These are phyloP conservation scores for Drosophila tristis DNA, from an alignment of 1,140 invertebrate genomes.

Conservation along the genomic window DNA sequence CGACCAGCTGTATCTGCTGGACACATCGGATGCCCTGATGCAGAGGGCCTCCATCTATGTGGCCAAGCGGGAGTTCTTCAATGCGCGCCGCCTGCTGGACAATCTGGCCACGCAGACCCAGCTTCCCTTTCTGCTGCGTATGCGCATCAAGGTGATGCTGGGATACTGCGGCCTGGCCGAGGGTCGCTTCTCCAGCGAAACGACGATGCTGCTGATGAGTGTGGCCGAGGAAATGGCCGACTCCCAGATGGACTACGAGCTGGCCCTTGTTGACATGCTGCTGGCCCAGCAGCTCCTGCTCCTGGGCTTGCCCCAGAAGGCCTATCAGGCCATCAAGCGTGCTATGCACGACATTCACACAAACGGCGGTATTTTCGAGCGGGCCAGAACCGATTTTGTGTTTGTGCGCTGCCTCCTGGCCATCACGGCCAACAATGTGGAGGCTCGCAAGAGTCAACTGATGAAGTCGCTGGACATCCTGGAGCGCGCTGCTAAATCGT, in stretches of 20 bases:
- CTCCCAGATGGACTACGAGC: conserved; percentile 90
- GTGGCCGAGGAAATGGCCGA: conserved; percentile 89
- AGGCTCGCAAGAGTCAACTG: conserved; percentile 86
- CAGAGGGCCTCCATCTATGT: conserved; percentile 89
- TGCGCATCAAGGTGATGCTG: conserved; percentile 89
- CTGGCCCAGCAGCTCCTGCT: conserved; percentile 90
- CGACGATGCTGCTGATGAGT: conserved; percentile 88
- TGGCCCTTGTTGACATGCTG: conserved; percentile 90
- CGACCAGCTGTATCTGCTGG: conserved; percentile 89
- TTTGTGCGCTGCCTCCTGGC: conserved; percentile 89
- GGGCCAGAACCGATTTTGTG: conserved; percentile 86
- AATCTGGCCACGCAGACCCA: conserved; percentile 86
- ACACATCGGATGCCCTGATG: conserved; percentile 88
- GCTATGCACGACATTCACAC: conserved; percentile 90
- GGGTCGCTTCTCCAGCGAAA: conserved; percentile 84
- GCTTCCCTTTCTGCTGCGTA: conserved; percentile 86
- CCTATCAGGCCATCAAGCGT: conserved; percentile 88
- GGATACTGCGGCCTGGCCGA: conserved; percentile 87
- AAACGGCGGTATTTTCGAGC: conserved; percentile 92
- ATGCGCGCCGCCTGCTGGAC: conserved; percentile 86
- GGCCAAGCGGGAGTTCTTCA: conserved; percentile 88
- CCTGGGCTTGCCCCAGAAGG: conserved; percentile 90
- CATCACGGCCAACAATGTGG: conserved; percentile 84
- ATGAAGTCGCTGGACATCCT: conserved; percentile 88
- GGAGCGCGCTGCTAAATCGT: conserved; percentile 88